These are phyloP conservation scores for Pangasianodon hypophthalmus DNA, from an alignment of 2,113 vertebrate genomes.

Conservation along the genomic window DNA sequence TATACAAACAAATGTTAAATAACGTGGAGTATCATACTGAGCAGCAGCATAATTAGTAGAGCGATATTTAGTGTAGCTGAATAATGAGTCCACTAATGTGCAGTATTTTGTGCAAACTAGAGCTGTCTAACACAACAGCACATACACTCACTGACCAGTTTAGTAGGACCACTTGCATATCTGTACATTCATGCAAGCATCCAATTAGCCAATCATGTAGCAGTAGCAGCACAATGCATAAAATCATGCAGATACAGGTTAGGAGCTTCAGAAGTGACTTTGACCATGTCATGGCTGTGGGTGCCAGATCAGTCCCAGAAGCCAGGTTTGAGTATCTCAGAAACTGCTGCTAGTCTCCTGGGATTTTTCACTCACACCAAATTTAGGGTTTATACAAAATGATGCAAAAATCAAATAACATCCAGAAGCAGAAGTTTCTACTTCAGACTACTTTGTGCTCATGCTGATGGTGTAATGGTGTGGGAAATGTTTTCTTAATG, in stretches of 20 bases:
- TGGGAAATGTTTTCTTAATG: background rate
- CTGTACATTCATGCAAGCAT: background rate
- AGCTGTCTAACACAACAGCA: background rate
- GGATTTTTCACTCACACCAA: background rate
- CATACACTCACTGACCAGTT: background rate
- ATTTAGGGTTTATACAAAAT: background rate
- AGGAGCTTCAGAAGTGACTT: background rate
- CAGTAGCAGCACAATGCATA: background rate
- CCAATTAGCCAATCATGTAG: background rate
- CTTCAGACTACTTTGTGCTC: background rate
- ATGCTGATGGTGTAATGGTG: background rate
- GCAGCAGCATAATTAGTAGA: background rate
- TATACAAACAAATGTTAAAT: background rate
- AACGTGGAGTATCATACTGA: background rate
- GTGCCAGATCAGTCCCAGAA: background rate
- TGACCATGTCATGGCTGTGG: too few relatives aligned
- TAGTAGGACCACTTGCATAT: background rate
- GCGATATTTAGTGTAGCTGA: background rate
- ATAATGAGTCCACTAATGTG: background rate
- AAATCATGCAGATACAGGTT: too few relatives aligned
- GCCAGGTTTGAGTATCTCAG: background rate
- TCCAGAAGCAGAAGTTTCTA: background rate
- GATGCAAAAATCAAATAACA: background rate
- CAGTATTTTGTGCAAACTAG: background rate
- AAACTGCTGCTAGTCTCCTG: background rate